Percentiles rank a stretch among this genome's conserved stretches.
Evolutionary conservation across 2,797 vertebrate species (phyloP).

Genomic region (Microctenopoma stevenorrisi): DNA sequence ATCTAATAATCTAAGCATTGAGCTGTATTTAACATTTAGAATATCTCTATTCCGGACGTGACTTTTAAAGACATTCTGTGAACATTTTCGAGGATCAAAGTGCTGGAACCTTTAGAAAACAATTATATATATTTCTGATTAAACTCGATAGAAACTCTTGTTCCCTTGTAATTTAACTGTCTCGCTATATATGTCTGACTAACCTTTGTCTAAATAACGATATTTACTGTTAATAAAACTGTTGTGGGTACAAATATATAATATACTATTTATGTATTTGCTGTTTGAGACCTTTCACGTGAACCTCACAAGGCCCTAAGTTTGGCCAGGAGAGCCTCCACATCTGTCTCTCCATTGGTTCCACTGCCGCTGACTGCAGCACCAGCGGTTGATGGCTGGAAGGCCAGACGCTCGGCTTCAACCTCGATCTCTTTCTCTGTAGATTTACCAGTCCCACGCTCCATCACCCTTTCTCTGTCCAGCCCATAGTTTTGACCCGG

Average conservation of each 20-base stretch:
- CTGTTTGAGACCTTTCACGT: background rate
- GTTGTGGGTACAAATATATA: background rate
- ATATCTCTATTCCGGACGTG: background rate
- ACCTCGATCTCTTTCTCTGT: constrained; percentile 76
- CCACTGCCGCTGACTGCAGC: constrained; percentile 49
- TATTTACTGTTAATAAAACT: background rate
- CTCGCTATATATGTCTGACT: background rate
- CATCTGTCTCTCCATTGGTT: constrained; percentile 88
- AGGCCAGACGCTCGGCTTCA: constrained; percentile 57
- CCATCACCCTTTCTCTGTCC: constrained; percentile 61
- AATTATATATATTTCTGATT: background rate
- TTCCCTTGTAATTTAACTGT: constrained; percentile 1
- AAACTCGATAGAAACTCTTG: background rate
- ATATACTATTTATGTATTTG: background rate
- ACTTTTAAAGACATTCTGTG: constrained; percentile 11
- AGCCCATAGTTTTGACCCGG: constrained; percentile 34
- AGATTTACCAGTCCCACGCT: constrained; percentile 40
- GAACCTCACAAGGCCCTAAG: constrained; percentile 89
- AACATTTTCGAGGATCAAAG: background rate
- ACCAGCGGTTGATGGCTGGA: constrained; percentile 37
- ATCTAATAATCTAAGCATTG: constrained; percentile 3
- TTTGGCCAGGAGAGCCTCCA: constrained; percentile 93
- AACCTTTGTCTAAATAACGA: background rate
- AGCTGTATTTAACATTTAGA: background rate
- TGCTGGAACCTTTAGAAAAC: background rate